Conservation (phyloP, 1,140 invertebrate genomes). For the Zaprionus tsacasi region DNA sequence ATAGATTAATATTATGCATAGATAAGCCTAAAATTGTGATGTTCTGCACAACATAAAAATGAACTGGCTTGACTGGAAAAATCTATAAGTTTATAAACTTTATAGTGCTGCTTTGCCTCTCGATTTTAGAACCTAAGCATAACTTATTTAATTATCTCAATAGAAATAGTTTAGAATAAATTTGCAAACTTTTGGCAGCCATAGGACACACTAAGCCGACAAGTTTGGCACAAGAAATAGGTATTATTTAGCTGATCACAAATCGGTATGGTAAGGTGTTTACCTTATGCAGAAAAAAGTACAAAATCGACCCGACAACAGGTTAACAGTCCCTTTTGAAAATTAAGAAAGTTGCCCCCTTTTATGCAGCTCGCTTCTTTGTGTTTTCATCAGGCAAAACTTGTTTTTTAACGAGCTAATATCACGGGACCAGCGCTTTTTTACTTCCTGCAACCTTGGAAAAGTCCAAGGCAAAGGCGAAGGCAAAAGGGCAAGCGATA, state of each 20-base stretch:
- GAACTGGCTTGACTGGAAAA: neutral
- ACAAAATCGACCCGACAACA: neutral
- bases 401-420: conserved; percentile 51
- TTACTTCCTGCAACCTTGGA: conserved; percentile 70
- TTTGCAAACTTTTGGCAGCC: neutral
- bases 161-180: neutral
- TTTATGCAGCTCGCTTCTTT: conserved; percentile 20
- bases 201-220: neutral
- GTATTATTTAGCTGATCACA: too few relatives aligned
- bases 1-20: neutral
- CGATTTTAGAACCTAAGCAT: neutral
- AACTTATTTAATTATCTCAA: neutral
- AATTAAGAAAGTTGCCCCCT: conserved; percentile 62
- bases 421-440: conserved; percentile 19
- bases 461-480: conserved; percentile 35
- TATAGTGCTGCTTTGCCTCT: neutral
- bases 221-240: neutral
- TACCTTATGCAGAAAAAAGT: neutral
- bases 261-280: too few relatives aligned
- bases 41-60: neutral
- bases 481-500: conserved; percentile 3
- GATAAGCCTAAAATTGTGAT: neutral
- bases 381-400: conserved; percentile 43
- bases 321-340: conserved; percentile 34
- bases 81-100: neutral